phyloP scores from a whole-genome alignment of 2,888 invertebrate species.

The Hymenopus coronatus region DNA sequence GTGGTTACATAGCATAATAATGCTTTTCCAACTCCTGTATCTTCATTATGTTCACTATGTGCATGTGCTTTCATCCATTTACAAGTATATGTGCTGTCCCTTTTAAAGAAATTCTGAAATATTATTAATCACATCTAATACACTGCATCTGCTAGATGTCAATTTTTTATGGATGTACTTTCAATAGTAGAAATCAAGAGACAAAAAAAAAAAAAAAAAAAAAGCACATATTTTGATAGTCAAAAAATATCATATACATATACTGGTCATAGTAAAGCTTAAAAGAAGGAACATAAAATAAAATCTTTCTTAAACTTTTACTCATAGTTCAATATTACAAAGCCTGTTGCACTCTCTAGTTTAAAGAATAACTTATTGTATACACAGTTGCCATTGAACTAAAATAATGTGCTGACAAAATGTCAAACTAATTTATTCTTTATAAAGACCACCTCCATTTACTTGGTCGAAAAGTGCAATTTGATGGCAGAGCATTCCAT shows the following conservation, averaged over 20 bases:
- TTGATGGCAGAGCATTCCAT: background rate
- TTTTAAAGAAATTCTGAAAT: background rate
- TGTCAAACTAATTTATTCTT: background rate
- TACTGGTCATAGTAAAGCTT: background rate
- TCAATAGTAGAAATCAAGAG: background rate
- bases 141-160: background rate
- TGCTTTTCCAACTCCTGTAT: background rate
- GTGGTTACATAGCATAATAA: background rate
- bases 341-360: background rate
- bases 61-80: background rate
- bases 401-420: background rate
- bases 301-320: background rate
- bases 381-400: background rate
- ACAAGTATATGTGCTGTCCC: background rate
- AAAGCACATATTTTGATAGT: background rate
- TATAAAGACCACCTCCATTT: background rate
- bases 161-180: background rate
- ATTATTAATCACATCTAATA: background rate
- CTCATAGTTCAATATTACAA: background rate
- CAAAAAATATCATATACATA: background rate
- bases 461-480: background rate
- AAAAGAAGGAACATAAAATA: background rate
- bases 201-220: background rate
- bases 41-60: background rate
- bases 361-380: background rate